Percentiles rank a stretch among this genome's conserved stretches.
Evolutionary conservation across 2,888 invertebrate species (phyloP).

Genomic region (Melanotus villosus): DNA sequence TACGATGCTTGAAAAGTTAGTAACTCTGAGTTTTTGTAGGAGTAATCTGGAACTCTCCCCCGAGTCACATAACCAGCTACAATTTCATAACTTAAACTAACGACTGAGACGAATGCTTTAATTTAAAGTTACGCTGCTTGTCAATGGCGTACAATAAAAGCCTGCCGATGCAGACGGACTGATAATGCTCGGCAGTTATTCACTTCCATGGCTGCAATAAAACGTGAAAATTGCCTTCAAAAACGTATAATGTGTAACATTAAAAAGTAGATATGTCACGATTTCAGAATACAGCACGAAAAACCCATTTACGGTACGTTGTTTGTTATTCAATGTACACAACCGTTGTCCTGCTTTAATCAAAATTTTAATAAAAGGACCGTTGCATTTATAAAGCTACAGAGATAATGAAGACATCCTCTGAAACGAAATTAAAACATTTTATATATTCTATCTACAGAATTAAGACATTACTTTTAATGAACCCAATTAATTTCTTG

Average conservation of each 20-base stretch:
- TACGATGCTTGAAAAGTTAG: conserved; percentile 36
- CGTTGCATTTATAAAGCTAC: too few species aligned
- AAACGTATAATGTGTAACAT: conserved; percentile 20
- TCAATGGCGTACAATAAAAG: conserved; percentile 34
- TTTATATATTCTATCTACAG: too few species aligned
- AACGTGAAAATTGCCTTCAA: conserved; percentile 19
- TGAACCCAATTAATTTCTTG: too few species aligned
- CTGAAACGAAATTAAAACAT: too few species aligned
- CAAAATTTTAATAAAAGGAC: too few species aligned
- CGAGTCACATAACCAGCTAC: conserved; percentile 34
- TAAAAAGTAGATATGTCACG: conserved; percentile 31
- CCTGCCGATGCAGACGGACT: conserved; percentile 26
- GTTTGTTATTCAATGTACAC: conserved; percentile 14
- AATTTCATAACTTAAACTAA: conserved; percentile 38
- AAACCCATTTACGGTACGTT: conserved; percentile 13
- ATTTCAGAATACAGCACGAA: conserved; percentile 9
- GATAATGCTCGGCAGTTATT: conserved; percentile 8
- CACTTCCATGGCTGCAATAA: conserved; percentile 19
- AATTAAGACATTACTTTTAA: too few species aligned
- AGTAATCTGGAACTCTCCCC: conserved; percentile 28
- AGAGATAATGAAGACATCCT: too few species aligned
- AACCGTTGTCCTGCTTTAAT: background rate
- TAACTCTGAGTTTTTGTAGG: conserved; percentile 31
- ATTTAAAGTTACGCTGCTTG: conserved; percentile 34
- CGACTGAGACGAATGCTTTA: conserved; percentile 38